Evolutionary conservation across 1,140 invertebrate genomes (phyloP).

Genomic region (Drosophila suzukii): DNA sequence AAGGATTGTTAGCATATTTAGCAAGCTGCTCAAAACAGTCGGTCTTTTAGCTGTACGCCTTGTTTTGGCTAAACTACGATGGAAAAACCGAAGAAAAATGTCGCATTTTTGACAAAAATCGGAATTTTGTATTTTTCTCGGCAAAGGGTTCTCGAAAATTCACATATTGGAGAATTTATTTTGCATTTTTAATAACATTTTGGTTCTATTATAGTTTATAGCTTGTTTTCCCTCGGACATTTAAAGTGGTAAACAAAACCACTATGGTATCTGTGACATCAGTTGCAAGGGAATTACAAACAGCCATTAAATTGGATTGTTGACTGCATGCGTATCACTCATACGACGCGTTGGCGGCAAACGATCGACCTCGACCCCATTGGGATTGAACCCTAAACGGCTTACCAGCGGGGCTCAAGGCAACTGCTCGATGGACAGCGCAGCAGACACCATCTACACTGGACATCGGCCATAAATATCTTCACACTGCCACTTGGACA

Average conservation of each 20-base stretch:
- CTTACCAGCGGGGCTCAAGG: constrained; percentile 57
- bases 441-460: constrained; percentile 23
- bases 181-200: background rate
- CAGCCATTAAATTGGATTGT: constrained; percentile 22
- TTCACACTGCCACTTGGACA: constrained; percentile 57
- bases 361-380: constrained; percentile 53
- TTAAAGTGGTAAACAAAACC: background rate
- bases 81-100: no score
- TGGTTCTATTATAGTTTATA: background rate
- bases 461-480: constrained; percentile 69
- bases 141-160: no score
- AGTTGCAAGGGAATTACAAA: constrained; percentile 1
- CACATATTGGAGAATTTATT: no score
- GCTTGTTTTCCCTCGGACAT: background rate
- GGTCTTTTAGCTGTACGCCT: no score
- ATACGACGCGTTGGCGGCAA: constrained; percentile 55
- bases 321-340: constrained; percentile 57
- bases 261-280: no score
- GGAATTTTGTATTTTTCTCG: no score
- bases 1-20: no score
- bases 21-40: no score
- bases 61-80: no score
- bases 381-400: constrained; percentile 62
- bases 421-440: constrained; percentile 28
- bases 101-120: no score